A percentile compares a stretch with the other conserved stretches of the same genome.
These are phyloP conservation scores for Vanessa cardui DNA, from an alignment of 2,888 invertebrate species.

Conservation along the genomic window DNA sequence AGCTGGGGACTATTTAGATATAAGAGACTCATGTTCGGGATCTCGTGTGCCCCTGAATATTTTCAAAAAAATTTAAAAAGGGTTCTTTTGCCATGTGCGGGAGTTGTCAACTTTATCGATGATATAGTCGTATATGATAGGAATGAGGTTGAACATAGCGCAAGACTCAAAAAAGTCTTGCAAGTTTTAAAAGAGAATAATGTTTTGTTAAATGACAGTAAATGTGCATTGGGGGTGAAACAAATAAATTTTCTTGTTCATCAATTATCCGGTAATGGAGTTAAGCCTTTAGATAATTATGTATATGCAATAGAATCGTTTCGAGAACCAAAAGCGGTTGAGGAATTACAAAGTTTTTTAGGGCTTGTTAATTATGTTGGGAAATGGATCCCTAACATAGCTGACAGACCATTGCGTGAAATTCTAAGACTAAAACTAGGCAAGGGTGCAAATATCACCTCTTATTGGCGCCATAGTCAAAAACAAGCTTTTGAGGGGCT, in stretches of 20 bases:
- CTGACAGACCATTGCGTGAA: background rate
- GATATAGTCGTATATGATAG: slow-evolving; percentile 44
- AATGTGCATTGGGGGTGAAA: slow-evolving; percentile 47
- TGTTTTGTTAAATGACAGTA: slow-evolving; percentile 37
- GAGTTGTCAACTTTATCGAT: slow-evolving; percentile 39
- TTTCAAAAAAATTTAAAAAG: slow-evolving; percentile 46
- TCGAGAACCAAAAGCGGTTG: background rate
- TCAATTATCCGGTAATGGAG: background rate
- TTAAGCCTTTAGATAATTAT: background rate
- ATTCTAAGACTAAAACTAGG: background rate
- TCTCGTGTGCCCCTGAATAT: slow-evolving; percentile 46
- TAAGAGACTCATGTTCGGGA: slow-evolving; percentile 58
- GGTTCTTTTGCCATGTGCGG: slow-evolving; percentile 42
- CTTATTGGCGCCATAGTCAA: slow-evolving; percentile 23
- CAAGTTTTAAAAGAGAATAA: slow-evolving; percentile 35
- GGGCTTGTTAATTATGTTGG: background rate
- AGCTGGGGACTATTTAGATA: slow-evolving; percentile 53
- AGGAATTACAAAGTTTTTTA: background rate
- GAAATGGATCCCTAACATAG: background rate
- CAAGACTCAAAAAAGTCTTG: slow-evolving; percentile 16
- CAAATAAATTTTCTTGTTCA: background rate
- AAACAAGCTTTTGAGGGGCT: slow-evolving; percentile 32
- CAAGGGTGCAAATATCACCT: background rate
- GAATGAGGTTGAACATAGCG: slow-evolving; percentile 35
- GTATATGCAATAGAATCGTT: background rate